Evolutionary conservation across 2,888 invertebrate species (phyloP), one percentile per base, ranked within the genome.

Genomic region (Venusia cambrica): DNA sequence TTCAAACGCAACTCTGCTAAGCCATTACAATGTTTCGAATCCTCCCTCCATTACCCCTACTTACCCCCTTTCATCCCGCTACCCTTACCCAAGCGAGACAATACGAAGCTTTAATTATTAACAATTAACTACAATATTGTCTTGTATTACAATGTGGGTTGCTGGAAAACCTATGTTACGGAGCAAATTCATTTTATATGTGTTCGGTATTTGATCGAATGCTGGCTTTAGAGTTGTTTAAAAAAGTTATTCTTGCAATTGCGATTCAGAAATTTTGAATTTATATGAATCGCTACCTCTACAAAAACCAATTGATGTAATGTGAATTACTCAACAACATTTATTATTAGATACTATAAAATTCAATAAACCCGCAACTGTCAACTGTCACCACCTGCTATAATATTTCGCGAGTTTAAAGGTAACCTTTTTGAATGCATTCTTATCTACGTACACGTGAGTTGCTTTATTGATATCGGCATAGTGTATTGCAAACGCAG

Each of bases 121-220:
- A 40, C 40, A 40, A 28, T 40, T 40, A 35, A 31, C 35, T 28
- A 32, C 31, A 40, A 40, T 40, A 36, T 28, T 31, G 31, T 24
- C 7, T 35, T 32, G 29, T 40, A 22, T 29, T 30, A 34, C 26
- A 18, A 35, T 31, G 30, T 40, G 34, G 30, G 25, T 30, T 14
- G 9, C 11, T 26, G 21, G 35, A 31, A 35, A 31, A 12, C 35
- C 28, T 28, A 35, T 35, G 35, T 40, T n/a, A n/a, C n/a, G n/a
- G n/a, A n/a, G n/a, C n/a, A n/a, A n/a, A n/a, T n/a, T n/a, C n/a
- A n/a, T n/a, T n/a, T n/a, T n/a, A n/a, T n/a, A n/a, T n/a, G n/a
- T n/a, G n/a, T n/a, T n/a, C n/a, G n/a, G n/a, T n/a, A n/a, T n/a
- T n/a, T n/a, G n/a, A n/a, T n/a, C n/a, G n/a, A n/a, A n/a, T n/a